These are phyloP conservation scores for Montipora cactus DNA, from an alignment of 64 coral and sea anemone species.

Conservation along the genomic window DNA sequence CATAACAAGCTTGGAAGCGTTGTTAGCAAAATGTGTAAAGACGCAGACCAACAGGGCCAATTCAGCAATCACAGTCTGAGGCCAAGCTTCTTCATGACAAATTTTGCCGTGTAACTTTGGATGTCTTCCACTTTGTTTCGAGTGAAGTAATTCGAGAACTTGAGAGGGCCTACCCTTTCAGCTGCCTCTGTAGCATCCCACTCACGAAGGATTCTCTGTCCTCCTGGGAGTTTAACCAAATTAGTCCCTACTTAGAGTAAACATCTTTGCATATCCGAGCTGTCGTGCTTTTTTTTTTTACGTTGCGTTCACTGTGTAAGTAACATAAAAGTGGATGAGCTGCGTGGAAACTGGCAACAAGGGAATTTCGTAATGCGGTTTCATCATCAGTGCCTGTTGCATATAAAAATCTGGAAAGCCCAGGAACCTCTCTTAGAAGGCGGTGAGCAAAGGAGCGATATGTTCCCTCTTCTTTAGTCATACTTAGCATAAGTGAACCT, in stretches of 20 bases:
- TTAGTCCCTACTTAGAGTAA: not conserved
- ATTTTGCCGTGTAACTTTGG: not conserved
- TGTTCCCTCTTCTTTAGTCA: slow-evolving; percentile 4
- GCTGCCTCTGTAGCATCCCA: slow-evolving; percentile 17
- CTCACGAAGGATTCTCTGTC: not conserved
- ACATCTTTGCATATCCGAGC: slow-evolving; percentile 32
- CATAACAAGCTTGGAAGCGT: too few species aligned
- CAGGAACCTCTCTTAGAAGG: slow-evolving; percentile 22
- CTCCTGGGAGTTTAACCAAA: slow-evolving; percentile 51
- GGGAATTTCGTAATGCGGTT: slow-evolving; percentile 23
- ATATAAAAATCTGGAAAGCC: not conserved
- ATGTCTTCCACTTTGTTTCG: slow-evolving; percentile 20
- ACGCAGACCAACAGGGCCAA: too few species aligned
- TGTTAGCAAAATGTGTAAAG: too few species aligned
- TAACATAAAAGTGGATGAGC: slow-evolving; percentile 54
- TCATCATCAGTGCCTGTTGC: slow-evolving; percentile 42
- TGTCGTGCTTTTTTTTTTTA: slow-evolving; percentile 19
- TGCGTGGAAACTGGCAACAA: slow-evolving; percentile 19
- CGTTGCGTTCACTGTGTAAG: slow-evolving; percentile 56
- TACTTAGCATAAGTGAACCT: not conserved
- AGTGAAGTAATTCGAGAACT: slow-evolving; percentile 9
- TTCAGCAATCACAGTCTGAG: not conserved
- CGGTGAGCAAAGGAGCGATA: slow-evolving; percentile 37
- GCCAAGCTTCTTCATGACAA: slow-evolving; percentile 34
- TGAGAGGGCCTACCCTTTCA: not conserved